phyloP scores from a whole-genome alignment of 2,888 invertebrate species.

The Xestia sexstrigata region DNA sequence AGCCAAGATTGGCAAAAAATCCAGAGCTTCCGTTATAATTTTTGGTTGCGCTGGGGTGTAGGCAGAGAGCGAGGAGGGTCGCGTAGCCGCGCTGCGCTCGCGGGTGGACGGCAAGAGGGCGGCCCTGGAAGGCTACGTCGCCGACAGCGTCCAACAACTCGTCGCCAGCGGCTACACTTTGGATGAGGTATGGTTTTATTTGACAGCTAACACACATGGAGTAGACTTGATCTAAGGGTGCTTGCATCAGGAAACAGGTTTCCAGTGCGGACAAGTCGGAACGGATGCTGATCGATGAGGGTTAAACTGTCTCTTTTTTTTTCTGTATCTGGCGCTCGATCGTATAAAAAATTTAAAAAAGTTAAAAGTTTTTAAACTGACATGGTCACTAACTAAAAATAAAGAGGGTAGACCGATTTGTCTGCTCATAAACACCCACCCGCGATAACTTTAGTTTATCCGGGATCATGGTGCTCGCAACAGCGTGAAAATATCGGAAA shows the following conservation, averaged over 20 bases:
- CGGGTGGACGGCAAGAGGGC: conserved; percentile 89
- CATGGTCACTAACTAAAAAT: too few species aligned
- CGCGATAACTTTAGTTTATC: too few species aligned
- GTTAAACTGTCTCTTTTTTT: not conserved
- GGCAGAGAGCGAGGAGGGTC: conserved; percentile 93
- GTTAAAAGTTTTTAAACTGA: too few species aligned
- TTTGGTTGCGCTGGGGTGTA: conserved; percentile 82
- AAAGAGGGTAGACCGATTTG: too few species aligned
- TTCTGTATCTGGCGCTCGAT: not conserved
- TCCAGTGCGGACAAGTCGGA: not conserved
- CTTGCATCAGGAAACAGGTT: not conserved
- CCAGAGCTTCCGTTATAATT: conserved; percentile 72
- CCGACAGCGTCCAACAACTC: conserved; percentile 87
- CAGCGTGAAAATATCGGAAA: too few species aligned
- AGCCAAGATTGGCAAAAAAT: conserved; percentile 45
- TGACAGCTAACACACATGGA: not conserved
- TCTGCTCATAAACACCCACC: too few species aligned
- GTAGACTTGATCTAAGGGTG: not conserved
- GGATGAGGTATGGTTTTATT: conserved; percentile 83
- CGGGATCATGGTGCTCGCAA: too few species aligned
- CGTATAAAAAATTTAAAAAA: not conserved
- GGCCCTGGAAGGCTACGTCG: conserved; percentile 89
- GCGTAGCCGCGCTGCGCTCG: conserved; percentile 90
- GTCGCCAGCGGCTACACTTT: conserved; percentile 86
- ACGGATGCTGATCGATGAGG: not conserved